Percentiles rank a stretch among this genome's conserved stretches.
phyloP scores from a whole-genome alignment of 2,797 vertebrate species.

The Manis pentadactyla region DNA sequence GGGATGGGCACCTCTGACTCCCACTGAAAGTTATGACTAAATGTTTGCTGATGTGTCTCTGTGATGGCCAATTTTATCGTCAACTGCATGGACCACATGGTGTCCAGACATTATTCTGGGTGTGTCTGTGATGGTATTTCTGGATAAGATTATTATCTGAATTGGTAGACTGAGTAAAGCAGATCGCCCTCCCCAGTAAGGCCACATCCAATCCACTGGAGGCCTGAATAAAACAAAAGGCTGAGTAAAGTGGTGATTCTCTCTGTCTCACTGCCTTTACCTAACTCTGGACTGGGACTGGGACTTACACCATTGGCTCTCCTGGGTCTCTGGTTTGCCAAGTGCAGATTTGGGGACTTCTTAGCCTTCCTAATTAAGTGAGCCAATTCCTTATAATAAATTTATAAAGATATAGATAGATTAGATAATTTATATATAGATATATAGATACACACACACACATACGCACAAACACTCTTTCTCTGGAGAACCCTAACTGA shows the following conservation, averaged over 20 bases:
- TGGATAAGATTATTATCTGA: neutral
- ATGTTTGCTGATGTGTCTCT: neutral
- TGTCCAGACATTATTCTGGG: neutral
- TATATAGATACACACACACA: no score
- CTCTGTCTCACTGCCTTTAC: neutral
- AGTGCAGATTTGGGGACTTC: neutral
- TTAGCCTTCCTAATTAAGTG: neutral
- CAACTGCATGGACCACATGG: fast-evolving
- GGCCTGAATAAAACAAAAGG: neutral
- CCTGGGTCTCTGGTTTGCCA: neutral
- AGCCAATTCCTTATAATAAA: neutral
- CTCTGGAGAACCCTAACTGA: neutral
- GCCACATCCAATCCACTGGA: neutral
- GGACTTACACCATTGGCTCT: neutral
- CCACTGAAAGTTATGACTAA: neutral
- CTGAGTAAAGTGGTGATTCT: fast-evolving
- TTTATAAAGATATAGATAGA: no score
- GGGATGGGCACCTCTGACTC: neutral
- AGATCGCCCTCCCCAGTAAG: neutral
- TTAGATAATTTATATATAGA: no score
- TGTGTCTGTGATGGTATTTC: neutral
- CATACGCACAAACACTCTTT: neutral
- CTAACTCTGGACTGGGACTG: neutral
- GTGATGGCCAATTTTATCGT: fast-evolving
- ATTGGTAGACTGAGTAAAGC: neutral